Conservation (phyloP, 2,888 invertebrate species). For the Drosophila pegasa region DNA sequence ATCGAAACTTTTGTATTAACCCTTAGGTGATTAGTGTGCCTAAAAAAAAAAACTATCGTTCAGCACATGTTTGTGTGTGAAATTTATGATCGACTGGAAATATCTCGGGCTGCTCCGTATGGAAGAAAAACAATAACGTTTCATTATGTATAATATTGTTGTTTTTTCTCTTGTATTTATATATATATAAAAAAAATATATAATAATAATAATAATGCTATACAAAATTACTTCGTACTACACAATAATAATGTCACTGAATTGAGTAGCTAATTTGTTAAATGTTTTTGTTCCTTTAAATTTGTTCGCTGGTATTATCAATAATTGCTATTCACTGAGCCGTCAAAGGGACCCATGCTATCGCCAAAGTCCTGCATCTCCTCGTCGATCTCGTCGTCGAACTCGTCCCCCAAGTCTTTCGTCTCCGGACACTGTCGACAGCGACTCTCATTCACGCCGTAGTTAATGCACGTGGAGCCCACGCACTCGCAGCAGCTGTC, state of each 20-base stretch:
- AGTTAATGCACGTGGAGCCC: constrained; percentile 94
- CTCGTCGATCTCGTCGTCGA: constrained; percentile 82
- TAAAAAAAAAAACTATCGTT: background rate
- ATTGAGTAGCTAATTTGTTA: constrained; percentile 76
- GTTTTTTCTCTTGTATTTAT: background rate
- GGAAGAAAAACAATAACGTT: constrained; percentile 62
- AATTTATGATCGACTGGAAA: constrained; percentile 35
- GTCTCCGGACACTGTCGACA: constrained; percentile 88
- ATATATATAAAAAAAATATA: constrained; percentile 49
- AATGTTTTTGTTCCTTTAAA: constrained; percentile 56
- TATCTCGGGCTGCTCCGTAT: constrained; percentile 51
- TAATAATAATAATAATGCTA: constrained; percentile 76
- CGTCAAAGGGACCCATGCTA: constrained; percentile 86
- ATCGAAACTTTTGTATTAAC: constrained; percentile 24
- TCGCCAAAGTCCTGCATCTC: constrained; percentile 87
- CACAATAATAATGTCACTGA: constrained; percentile 79
- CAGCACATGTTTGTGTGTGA: constrained; percentile 17
- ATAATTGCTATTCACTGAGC: constrained; percentile 82
- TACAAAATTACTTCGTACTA: constrained; percentile 78
- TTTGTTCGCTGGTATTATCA: constrained; percentile 62
- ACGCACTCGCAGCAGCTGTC: constrained; percentile 98
- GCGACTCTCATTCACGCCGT: constrained; percentile 94
- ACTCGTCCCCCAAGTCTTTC: constrained; percentile 87
- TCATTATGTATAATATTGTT: constrained; percentile 8
- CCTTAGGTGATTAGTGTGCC: constrained; percentile 16